Percentiles rank a stretch among this genome's conserved stretches.
Conservation (phyloP, 1,140 invertebrate species). For the Papilio xuthus region DNA sequence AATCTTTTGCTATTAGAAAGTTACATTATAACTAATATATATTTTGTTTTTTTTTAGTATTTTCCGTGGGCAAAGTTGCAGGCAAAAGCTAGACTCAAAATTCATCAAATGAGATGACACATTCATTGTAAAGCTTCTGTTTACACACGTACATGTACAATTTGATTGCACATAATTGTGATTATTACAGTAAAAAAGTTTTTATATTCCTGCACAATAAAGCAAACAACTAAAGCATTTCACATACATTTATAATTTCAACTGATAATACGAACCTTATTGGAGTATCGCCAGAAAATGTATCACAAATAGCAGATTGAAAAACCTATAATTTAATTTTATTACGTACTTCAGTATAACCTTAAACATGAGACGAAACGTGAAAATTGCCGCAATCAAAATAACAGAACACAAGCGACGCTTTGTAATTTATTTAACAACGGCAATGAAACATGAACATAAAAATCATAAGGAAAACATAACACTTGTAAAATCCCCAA, state of each 20-base stretch:
- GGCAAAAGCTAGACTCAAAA: too few species aligned
- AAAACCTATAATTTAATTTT: background rate
- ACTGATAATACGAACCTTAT: background rate
- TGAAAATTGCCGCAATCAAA: background rate
- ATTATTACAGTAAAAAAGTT: background rate
- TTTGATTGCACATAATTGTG: background rate
- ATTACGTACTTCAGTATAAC: background rate
- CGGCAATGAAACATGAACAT: slow-evolving; percentile 11
- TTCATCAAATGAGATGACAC: background rate
- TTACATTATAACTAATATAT: too few species aligned
- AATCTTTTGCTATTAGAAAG: too few species aligned
- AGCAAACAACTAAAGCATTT: background rate
- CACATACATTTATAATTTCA: background rate
- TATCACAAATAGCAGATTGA: background rate
- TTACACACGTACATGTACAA: background rate
- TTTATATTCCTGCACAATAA: background rate
- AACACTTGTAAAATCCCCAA: slow-evolving; percentile 22
- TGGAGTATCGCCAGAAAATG: background rate
- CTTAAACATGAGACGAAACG: slow-evolving; percentile 11
- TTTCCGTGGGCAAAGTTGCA: too few species aligned
- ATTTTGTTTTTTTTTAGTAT: too few species aligned
- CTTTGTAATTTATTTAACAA: slow-evolving; percentile 18
- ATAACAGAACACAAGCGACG: background rate
- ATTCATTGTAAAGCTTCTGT: background rate
- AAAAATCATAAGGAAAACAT: slow-evolving; percentile 18